Evolutionary conservation across 2,888 invertebrate genomes (phyloP).

Genomic region (Lasioglossum zephyrum): DNA sequence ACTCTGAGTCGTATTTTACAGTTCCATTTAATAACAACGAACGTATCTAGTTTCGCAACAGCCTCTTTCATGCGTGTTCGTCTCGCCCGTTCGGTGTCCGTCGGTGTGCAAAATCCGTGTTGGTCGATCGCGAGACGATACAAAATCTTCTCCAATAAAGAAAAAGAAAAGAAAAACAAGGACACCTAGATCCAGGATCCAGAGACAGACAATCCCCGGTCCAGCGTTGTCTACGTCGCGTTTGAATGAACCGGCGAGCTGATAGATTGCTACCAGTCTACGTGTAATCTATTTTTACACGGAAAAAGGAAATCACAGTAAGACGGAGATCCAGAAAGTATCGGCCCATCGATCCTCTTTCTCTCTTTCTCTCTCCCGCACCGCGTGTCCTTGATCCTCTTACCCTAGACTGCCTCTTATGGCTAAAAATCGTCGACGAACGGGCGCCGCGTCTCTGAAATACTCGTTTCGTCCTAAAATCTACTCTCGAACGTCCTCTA

Average conservation of each 20-base stretch:
- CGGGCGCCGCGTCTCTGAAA: constrained; percentile 12
- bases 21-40: constrained; percentile 74
- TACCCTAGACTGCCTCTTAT: constrained; percentile 54
- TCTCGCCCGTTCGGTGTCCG: constrained; percentile 35
- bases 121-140: constrained; percentile 44
- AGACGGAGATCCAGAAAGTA: constrained; percentile 66
- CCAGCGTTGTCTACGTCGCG: constrained; percentile 8
- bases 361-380: background rate
- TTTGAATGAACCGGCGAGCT: constrained; percentile 34
- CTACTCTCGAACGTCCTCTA: constrained; percentile 42
- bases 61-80: constrained; percentile 66
- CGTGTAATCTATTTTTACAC: constrained; percentile 45
- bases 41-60: constrained; percentile 74
- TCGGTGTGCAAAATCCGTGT: constrained; percentile 17
- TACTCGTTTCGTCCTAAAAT: constrained; percentile 35
- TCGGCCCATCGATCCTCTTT: constrained; percentile 32
- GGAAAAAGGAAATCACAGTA: constrained; percentile 71
- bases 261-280: constrained; percentile 46
- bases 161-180: background rate
- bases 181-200: background rate
- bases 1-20: constrained; percentile 77
- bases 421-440: constrained; percentile 51
- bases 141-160: background rate
- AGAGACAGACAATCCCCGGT: background rate
- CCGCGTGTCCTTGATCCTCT: constrained; percentile 31